Percentiles rank a stretch among this genome's conserved stretches.
These are phyloP conservation scores for Drosophila paracracens DNA, from an alignment of 2,888 invertebrate genomes.

Conservation along the genomic window DNA sequence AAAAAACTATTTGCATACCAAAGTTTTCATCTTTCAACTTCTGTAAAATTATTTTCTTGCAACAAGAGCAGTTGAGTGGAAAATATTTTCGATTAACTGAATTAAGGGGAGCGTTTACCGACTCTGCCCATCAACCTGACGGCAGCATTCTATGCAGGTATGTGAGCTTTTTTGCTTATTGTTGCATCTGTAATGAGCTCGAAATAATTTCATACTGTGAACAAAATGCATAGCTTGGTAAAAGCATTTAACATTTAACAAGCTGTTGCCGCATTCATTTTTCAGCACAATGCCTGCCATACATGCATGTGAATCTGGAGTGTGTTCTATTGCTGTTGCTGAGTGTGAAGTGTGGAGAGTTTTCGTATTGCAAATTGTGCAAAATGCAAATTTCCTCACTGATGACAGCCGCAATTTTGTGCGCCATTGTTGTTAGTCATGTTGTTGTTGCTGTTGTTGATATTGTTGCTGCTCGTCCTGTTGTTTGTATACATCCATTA, in stretches of 20 bases:
- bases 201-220: constrained; percentile 50
- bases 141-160: constrained; percentile 16
- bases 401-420: constrained; percentile 79
- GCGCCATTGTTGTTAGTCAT: constrained; percentile 62
- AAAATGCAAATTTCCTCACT: constrained; percentile 80
- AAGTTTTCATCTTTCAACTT: constrained; percentile 23
- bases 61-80: constrained; percentile 53
- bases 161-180: constrained; percentile 4
- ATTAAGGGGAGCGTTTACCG: constrained; percentile 23
- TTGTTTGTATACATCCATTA: constrained; percentile 60
- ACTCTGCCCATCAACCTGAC: constrained; percentile 19
- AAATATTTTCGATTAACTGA: constrained; percentile 70
- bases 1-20: constrained; percentile 43
- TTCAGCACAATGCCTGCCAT: constrained; percentile 2
- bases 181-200: constrained; percentile 49
- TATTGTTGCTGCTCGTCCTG: constrained; percentile 26
- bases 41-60: constrained; percentile 39
- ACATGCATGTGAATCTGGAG: constrained; percentile 10
- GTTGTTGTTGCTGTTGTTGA: constrained; percentile 28
- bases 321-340: background rate
- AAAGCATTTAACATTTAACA: constrained; percentile 46
- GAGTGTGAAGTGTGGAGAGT: constrained; percentile 38
- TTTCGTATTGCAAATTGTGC: constrained; percentile 80
- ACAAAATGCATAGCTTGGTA: constrained; percentile 16
- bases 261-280: constrained; percentile 21